phyloP scores from a whole-genome alignment of 2,797 vertebrate genomes.

The Paramormyrops hopkinsi region DNA sequence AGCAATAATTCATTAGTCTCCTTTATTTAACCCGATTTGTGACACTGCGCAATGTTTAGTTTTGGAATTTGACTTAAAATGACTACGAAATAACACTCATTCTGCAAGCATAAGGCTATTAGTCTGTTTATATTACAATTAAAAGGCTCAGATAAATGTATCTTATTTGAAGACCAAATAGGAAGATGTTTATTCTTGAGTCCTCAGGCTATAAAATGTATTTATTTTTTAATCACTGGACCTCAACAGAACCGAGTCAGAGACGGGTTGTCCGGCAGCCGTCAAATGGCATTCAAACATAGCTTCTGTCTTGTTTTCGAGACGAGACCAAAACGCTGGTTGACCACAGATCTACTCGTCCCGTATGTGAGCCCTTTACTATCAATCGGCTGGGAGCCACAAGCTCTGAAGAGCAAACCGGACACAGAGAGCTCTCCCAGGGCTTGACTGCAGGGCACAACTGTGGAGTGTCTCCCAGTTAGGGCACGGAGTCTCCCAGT shows the following conservation, averaged over 20 bases:
- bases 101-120: not conserved
- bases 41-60: not conserved
- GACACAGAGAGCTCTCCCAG: not conserved
- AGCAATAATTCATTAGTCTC: not conserved
- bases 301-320: not conserved
- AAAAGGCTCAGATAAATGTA: not conserved
- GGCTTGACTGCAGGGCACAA: not conserved
- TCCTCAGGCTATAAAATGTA: slow-evolving; percentile 2
- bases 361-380: not conserved
- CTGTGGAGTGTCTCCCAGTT: not conserved
- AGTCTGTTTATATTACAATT: not conserved
- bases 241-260: not conserved
- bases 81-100: not conserved
- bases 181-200: not conserved
- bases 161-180: not conserved
- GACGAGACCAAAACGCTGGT: not conserved
- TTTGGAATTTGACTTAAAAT: not conserved
- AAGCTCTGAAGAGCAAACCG: not conserved
- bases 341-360: not conserved
- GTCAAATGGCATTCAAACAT: not conserved
- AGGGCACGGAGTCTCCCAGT: not conserved
- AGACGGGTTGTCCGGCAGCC: not conserved
- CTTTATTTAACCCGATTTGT: not conserved
- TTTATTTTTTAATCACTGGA: not conserved
- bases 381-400: not conserved